phyloP scores from a whole-genome alignment of 2,113 vertebrate genomes.

The Mystacornis crossleyi region DNA sequence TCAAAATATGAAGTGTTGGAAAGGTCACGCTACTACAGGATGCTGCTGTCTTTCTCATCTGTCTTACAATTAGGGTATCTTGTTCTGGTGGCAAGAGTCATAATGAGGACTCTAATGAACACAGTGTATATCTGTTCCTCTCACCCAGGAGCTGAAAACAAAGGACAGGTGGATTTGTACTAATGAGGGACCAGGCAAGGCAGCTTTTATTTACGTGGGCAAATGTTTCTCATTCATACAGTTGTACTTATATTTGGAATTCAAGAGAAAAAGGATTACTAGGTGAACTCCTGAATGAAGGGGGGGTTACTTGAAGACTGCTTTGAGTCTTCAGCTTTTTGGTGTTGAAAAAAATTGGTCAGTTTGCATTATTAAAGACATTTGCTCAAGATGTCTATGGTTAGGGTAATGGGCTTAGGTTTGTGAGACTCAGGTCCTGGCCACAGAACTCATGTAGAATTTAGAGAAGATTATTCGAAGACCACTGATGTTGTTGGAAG shows the following conservation, averaged over 20 bases:
- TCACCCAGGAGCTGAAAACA: conserved; percentile 19
- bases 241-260: not conserved
- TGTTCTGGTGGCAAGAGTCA: conserved; percentile 8
- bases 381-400: rapidly evolving
- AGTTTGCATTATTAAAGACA: not conserved
- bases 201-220: not conserved
- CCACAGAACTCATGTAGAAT: not conserved
- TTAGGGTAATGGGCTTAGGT: not conserved
- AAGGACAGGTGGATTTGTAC: not conserved
- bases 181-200: not conserved
- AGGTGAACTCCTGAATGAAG: not conserved
- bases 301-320: not conserved
- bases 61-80: conserved; percentile 23
- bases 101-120: conserved; percentile 46
- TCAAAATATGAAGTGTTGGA: conserved; percentile 24
- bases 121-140: not conserved
- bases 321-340: not conserved
- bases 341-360: not conserved
- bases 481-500: not conserved
- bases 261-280: not conserved
- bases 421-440: not conserved
- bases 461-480: not conserved
- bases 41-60: conserved; percentile 29
- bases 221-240: not conserved
- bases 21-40: conserved; percentile 34